Percentiles rank a stretch among this genome's conserved stretches.
These are phyloP conservation scores for Numida meleagris DNA, from an alignment of 2,113 vertebrate species.

Conservation along the genomic window DNA sequence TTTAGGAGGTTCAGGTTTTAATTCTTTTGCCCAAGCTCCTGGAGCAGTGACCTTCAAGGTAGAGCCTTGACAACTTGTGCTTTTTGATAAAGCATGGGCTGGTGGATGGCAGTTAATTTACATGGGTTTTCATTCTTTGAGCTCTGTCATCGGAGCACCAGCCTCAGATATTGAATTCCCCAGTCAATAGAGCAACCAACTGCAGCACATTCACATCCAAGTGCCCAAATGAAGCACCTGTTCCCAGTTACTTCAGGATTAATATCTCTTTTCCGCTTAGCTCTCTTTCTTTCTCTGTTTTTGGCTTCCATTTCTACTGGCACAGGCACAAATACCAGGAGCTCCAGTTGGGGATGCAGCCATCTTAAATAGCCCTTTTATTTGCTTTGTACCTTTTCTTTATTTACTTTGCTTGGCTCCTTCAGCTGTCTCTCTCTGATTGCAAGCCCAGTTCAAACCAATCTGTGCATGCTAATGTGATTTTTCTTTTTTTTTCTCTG, in stretches of 20 bases:
- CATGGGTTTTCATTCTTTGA: slow-evolving; percentile 33
- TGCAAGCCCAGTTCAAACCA: background rate
- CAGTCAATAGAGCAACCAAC: slow-evolving; percentile 44
- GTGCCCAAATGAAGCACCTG: slow-evolving; percentile 62
- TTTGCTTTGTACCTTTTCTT: slow-evolving; percentile 23
- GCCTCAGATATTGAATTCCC: slow-evolving; percentile 44
- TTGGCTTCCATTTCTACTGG: slow-evolving; percentile 34
- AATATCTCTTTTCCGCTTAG: slow-evolving; percentile 31
- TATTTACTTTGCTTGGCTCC: slow-evolving; percentile 3
- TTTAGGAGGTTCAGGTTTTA: background rate
- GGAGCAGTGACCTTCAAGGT: slow-evolving; percentile 61
- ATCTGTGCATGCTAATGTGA: background rate
- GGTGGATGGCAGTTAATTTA: slow-evolving; percentile 52
- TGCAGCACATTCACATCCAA: slow-evolving; percentile 50
- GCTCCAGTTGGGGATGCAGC: background rate
- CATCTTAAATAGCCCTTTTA: slow-evolving; percentile 31
- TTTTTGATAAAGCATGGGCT: slow-evolving; percentile 53
- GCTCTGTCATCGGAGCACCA: slow-evolving; percentile 51
- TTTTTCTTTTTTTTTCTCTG: background rate
- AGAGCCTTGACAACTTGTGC: slow-evolving; percentile 4
- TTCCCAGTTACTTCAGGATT: slow-evolving; percentile 59
- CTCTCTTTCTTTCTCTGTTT: slow-evolving; percentile 20
- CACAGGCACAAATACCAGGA: background rate
- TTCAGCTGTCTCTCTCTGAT: background rate
- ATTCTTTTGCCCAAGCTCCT: background rate